phyloP scores from a whole-genome alignment of 2,888 invertebrate species.

The Scaptomyza polygonia region DNA sequence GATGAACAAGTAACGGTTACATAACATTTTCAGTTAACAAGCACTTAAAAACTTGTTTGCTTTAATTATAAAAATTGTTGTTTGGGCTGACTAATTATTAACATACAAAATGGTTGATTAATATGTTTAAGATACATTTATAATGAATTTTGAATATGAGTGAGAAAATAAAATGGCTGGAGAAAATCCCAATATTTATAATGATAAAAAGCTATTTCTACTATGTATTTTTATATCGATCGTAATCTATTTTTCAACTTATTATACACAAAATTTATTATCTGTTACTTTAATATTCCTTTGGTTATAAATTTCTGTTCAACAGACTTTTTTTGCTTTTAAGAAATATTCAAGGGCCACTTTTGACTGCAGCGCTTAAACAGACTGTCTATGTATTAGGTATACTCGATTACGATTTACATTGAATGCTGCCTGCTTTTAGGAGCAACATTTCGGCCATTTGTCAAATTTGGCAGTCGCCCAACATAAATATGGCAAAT shows the following conservation, averaged over 20 bases:
- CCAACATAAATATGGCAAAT: constrained; percentile 45
- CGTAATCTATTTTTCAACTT: no score
- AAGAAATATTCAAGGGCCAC: background rate
- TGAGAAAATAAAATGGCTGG: no score
- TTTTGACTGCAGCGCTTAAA: background rate
- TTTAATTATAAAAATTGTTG: background rate
- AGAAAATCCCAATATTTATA: no score
- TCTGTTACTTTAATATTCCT: background rate
- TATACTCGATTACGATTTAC: background rate
- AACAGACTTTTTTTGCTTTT: background rate
- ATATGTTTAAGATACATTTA: background rate
- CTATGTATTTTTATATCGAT: no score
- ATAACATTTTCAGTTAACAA: background rate
- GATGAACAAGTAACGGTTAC: background rate
- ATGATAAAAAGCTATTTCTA: no score
- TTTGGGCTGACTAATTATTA: background rate
- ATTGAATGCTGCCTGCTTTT: constrained; percentile 28
- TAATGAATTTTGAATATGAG: background rate
- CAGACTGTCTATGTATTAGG: background rate
- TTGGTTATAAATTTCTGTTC: background rate
- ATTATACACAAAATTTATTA: no score
- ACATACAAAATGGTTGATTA: background rate
- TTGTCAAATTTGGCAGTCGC: constrained; percentile 63
- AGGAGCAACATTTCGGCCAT: constrained; percentile 36
- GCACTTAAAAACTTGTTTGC: background rate